Base-by-base conservation (phyloP, 2,888 invertebrate species). In the Melanchra persicariae region DNA sequence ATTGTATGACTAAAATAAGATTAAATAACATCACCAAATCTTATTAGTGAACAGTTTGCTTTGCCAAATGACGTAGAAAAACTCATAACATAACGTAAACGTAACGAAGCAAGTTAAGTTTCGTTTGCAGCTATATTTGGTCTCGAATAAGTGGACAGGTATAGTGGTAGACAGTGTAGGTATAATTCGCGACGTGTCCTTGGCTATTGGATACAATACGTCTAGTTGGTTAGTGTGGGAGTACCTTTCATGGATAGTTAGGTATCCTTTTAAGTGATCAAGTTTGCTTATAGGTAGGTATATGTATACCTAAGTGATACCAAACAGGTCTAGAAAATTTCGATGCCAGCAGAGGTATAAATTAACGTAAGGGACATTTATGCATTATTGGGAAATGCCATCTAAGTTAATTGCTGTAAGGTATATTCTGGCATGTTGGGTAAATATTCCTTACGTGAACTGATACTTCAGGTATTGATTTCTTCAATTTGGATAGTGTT, bases 101-200 rank as follows among this genome's bases (percentile, higher is more conserved):
- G 40, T 45, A 66, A 52, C 64, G 5, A 55, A 58, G 1, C 40
- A 47, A 1, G 58, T 67, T 47, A 47, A 0, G 76, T 67, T 76
- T 57, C 3, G 43, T n/a, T 37, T 49, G 17, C 30, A 2, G 58
- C 37, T 64, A 62, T 63, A 54, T 75, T 80, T 80, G 67, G 77
- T 52, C 15, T 40, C 51, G 49, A 52, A 47, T 69, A 52, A 51
- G 37, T 22, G 40, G 8, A 61, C 49, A 51, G 51, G 47, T 51
- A n/a, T 43, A 54, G 37, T 52, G 52, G 49, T 51, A 40, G 49
- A n/a, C 43, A 1, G 15, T 8, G 37, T 67, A 66, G 26, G 43
- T 65, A 67, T 54, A 34, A 51, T 76, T 64, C 34, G 57, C 60
- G 26, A 12, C 40, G 19, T 62, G 81, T 58, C 79, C 79, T 80